phyloP scores from a whole-genome alignment of 2,113 vertebrate species.

The Trematocara marginatum region DNA sequence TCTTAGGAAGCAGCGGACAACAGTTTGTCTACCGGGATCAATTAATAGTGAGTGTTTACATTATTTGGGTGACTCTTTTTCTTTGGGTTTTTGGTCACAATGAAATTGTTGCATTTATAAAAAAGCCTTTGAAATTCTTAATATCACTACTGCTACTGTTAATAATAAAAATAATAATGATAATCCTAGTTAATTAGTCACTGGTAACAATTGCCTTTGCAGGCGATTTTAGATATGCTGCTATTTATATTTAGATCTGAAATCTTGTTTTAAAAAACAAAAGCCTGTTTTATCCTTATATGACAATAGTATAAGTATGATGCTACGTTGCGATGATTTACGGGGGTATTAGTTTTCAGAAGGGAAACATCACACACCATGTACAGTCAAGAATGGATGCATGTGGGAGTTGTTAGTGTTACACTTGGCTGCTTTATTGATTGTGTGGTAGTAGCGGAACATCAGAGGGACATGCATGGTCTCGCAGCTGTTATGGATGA shows the following conservation, averaged over 20 bases:
- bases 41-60: not conserved
- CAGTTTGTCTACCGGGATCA: not conserved
- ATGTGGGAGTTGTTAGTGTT: conserved; percentile 18
- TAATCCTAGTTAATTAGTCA: not conserved
- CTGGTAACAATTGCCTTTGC: not conserved
- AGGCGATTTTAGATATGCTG: not conserved
- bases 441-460: not conserved
- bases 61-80: not conserved
- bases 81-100: not conserved
- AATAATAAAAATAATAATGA: not conserved
- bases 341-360: not conserved
- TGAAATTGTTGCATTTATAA: not conserved
- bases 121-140: not conserved
- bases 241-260: not conserved
- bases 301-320: not conserved
- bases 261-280: not conserved
- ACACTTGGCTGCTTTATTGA: conserved; percentile 43
- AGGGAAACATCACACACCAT: not conserved
- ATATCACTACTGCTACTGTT: not conserved
- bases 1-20: not conserved
- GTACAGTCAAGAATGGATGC: not conserved
- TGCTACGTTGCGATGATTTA: not conserved
- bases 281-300: not conserved
- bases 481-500: conserved; percentile 29
- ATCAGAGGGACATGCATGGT: conserved; percentile 4